Evolutionary conservation across 2,797 vertebrate genomes (phyloP).

Genomic region (Sarcoramphus papa): DNA sequence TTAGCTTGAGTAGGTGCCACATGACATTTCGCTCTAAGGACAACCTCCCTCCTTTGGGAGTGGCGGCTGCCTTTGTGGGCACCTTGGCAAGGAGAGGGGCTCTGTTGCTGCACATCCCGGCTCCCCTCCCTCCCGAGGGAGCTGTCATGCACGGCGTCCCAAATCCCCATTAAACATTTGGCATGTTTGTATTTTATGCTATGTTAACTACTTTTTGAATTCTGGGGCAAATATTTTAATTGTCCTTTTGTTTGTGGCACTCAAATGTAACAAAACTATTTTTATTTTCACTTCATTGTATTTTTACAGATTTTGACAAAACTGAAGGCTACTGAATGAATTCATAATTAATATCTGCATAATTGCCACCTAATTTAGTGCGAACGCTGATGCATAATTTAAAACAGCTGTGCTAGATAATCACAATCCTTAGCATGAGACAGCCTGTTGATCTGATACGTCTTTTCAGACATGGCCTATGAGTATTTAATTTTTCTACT

Average conservation of each 20-base stretch:
- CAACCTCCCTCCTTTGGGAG: neutral
- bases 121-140: neutral
- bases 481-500: neutral
- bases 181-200: neutral
- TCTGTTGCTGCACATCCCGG: accelerated
- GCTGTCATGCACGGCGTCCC: accelerated
- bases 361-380: slow-evolving; percentile 47
- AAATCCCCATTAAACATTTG: neutral
- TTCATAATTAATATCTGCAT: slow-evolving; percentile 49
- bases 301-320: slow-evolving; percentile 13
- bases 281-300: slow-evolving; percentile 2
- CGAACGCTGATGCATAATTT: slow-evolving; percentile 6
- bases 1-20: neutral
- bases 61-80: accelerated
- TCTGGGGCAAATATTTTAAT: neutral
- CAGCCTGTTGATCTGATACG: slow-evolving; percentile 11
- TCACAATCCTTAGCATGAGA: slow-evolving; percentile 19
- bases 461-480: neutral
- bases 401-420: slow-evolving; percentile 42
- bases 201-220: neutral
- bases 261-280: neutral
- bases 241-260: neutral
- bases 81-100: neutral
- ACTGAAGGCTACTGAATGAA: slow-evolving; percentile 17
- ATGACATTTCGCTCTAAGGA: neutral